Conservation (phyloP, 1,140 invertebrate species). For the Eurosta solidaginis region DNA sequence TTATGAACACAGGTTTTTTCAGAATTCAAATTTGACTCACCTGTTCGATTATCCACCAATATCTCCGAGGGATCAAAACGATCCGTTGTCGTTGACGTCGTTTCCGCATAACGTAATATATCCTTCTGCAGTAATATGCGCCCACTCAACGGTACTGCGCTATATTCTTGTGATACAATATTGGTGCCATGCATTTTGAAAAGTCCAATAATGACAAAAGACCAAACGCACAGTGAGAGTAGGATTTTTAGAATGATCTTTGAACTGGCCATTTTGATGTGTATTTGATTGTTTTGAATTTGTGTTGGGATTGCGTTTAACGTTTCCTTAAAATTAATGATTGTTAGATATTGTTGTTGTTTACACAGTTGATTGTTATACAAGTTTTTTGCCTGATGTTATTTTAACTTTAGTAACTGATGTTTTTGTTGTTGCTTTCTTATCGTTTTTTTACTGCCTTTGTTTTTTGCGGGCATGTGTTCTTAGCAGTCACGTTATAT, state of each 20-base stretch:
- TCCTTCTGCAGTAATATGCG: slow-evolving; percentile 57
- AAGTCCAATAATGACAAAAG: slow-evolving; percentile 57
- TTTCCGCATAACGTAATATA: slow-evolving; percentile 49
- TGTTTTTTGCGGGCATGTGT: not conserved
- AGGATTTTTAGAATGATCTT: slow-evolving; percentile 58
- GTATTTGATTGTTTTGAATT: not conserved
- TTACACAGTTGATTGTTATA: not conserved
- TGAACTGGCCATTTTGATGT: slow-evolving; percentile 51
- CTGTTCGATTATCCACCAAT: slow-evolving; percentile 58
- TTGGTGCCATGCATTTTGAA: slow-evolving; percentile 58
- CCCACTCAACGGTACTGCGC: slow-evolving; percentile 51
- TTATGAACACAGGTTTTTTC: too few relatives aligned
- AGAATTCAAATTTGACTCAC: slow-evolving; percentile 42
- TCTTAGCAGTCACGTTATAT: not conserved
- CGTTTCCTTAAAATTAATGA: slow-evolving; percentile 4
- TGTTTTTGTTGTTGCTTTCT: not conserved
- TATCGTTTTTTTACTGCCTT: not conserved
- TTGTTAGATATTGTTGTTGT: slow-evolving; percentile 4
- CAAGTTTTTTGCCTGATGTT: not conserved
- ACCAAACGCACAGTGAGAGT: slow-evolving; percentile 58
- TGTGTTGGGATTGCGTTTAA: not conserved
- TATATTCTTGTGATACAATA: slow-evolving; percentile 51
- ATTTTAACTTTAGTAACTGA: not conserved
- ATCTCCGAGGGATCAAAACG: slow-evolving; percentile 57
- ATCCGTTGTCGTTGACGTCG: slow-evolving; percentile 57